Percentiles rank a stretch among this genome's conserved stretches.
Evolutionary conservation across 2,888 invertebrate species (phyloP).

Genomic region (Linyphia triangularis): DNA sequence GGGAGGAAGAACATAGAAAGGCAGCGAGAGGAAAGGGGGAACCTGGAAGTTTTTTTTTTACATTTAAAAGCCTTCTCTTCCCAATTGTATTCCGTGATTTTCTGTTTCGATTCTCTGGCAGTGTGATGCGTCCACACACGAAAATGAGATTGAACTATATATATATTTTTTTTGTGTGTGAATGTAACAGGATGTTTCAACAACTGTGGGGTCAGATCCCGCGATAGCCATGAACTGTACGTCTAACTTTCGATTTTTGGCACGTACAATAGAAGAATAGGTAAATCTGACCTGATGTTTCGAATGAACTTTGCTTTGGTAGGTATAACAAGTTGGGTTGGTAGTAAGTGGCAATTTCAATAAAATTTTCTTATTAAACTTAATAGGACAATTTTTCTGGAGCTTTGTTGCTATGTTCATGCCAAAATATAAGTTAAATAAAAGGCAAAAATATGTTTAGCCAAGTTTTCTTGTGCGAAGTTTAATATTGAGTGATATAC

Average conservation of each 20-base stretch:
- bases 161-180: constrained; percentile 7
- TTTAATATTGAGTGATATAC: too few relatives aligned
- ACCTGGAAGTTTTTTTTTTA: constrained; percentile 44
- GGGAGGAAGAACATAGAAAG: constrained; percentile 6
- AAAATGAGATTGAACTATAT: constrained; percentile 14
- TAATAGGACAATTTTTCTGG: not conserved
- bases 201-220: not conserved
- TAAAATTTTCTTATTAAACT: not conserved
- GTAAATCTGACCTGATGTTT: not conserved
- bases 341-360: not conserved
- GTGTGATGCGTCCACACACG: not conserved
- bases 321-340: not conserved
- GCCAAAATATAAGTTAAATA: too few relatives aligned
- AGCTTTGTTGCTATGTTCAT: not conserved
- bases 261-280: not conserved
- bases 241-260: constrained; percentile 22
- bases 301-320: not conserved
- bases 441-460: too few relatives aligned
- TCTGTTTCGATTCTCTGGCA: constrained; percentile 19
- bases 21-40: constrained; percentile 16
- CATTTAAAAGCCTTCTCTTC: constrained; percentile 7
- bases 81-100: constrained; percentile 24
- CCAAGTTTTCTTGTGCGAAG: too few relatives aligned
- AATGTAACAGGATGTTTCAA: constrained; percentile 10
- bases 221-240: not conserved